Evolutionary conservation across 35 echinoderm and acorn worm genomes (phyloP).

Genomic region (Chiridota heheva): DNA sequence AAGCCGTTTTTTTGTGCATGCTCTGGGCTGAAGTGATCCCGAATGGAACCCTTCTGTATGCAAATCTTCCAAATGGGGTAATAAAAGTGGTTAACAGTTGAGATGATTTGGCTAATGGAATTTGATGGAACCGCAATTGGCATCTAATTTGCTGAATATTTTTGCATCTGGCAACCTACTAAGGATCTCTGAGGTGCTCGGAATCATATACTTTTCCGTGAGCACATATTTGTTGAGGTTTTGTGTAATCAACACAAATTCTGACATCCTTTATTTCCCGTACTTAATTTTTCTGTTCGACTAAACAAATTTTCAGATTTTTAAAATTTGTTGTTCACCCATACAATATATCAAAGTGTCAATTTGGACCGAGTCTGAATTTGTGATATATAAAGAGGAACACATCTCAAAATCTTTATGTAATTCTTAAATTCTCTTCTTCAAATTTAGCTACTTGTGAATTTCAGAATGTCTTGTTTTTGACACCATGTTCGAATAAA

Average conservation of each 20-base stretch:
- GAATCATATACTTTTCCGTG: constrained; percentile 2
- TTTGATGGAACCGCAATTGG: constrained; percentile 31
- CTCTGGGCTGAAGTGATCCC: constrained; percentile 23
- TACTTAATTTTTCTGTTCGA: neutral
- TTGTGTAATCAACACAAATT: constrained; percentile 20
- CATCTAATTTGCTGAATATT: constrained; percentile 25
- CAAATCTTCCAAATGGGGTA: constrained; percentile 44
- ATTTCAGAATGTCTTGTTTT: too few relatives aligned
- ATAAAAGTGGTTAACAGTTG: constrained; percentile 45
- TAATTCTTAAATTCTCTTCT: too few relatives aligned
- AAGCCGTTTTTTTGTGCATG: constrained; percentile 23
- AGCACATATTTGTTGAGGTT: constrained; percentile 18
- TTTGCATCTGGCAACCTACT: neutral
- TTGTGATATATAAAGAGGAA: too few relatives aligned
- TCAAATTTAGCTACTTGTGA: too few relatives aligned
- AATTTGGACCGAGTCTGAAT: too few relatives aligned
- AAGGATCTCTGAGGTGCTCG: neutral
- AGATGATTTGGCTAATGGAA: constrained; percentile 6
- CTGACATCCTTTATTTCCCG: constrained; percentile 5
- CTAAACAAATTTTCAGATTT: too few relatives aligned
- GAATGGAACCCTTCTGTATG: constrained; percentile 3
- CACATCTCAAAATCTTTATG: too few relatives aligned
- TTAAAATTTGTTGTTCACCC: too few relatives aligned
- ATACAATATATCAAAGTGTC: too few relatives aligned
- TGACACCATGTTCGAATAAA: too few relatives aligned